Evolutionary conservation across 2,113 vertebrate species (phyloP), one percentile per base, ranked within the genome.

Genomic region (Phrynosoma blainvillii): DNA sequence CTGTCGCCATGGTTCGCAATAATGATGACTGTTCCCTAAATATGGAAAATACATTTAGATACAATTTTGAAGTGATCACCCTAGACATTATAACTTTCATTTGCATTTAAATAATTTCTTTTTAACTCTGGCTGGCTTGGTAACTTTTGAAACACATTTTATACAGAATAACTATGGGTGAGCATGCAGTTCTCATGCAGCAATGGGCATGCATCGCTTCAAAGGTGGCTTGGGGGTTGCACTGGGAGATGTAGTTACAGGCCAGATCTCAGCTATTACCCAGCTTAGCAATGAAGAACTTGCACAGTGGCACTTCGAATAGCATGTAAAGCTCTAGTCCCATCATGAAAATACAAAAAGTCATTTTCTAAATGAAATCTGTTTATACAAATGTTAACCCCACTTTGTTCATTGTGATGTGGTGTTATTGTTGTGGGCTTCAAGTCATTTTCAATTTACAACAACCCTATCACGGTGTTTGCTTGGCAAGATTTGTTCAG

Each of bases 1-100:
- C 99, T 97, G 95, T 99, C 99, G 0, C 99, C 99, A 0, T 99
- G 99, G 91, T 99, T 99, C 90, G 99, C 99, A 30, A 99, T 99
- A 93, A 99, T 99, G 96, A 99, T 99, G 89, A 99, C 99, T 0
- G 99, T 99, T 95, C 99, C 99, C 99, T 99, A 94, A 0, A 9
- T 71, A 71, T 5, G 68, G 82, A 89, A 85, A 76, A 30, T 54
- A n/a, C 88, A 91, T 6, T 66, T 30, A 14, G 25, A 20, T 81
- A 7, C 25, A 20, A 27, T n/a, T 68, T 36, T 66, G 59, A 40
- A 42, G 66, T 11, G n/a, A 73, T 71, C 25, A 40, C 27, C 16
- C 30, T 54, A 47, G 65, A 80, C 8, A 76, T 68, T 27, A n/a
- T 52, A 36, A 6, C 25, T 85, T 47, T 21, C 13, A n/a, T 71